A percentile compares a stretch with the other conserved stretches of the same genome.
phyloP scores from a whole-genome alignment of 1,140 invertebrate species.

The Penaeus chinensis region DNA sequence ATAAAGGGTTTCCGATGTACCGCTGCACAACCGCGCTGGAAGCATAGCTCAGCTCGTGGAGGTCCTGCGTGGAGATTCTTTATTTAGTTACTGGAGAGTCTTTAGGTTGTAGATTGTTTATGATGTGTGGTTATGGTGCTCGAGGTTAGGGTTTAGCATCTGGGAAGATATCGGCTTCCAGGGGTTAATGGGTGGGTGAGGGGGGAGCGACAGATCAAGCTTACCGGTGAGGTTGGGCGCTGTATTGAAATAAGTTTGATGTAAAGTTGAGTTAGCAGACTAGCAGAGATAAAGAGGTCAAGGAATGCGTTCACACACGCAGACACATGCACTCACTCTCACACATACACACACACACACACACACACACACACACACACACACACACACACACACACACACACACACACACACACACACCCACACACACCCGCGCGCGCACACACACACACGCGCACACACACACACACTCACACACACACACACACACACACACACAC shows the following conservation, averaged over 20 bases:
- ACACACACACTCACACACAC: too few relatives aligned
- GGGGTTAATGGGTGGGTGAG: background rate
- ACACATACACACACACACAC: too few relatives aligned
- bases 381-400: too few relatives aligned
- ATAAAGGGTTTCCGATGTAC: slow-evolving; percentile 86
- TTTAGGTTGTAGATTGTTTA: background rate
- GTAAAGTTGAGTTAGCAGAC: too few relatives aligned
- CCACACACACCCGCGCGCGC: too few relatives aligned
- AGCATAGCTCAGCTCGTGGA: slow-evolving; percentile 81
- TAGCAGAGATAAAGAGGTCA: too few relatives aligned
- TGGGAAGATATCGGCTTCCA: background rate
- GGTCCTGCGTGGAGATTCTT: slow-evolving; percentile 72
- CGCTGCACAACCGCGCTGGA: slow-evolving; percentile 78
- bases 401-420: too few relatives aligned
- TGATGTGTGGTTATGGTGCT: background rate
- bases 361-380: too few relatives aligned
- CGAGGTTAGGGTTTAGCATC: background rate
- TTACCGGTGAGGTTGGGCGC: background rate
- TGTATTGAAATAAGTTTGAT: background rate
- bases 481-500: too few relatives aligned
- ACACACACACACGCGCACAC: too few relatives aligned
- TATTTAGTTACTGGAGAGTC: background rate
- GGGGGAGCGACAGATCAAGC: background rate
- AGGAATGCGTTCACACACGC: too few relatives aligned
- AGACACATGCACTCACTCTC: too few relatives aligned